A percentile compares a stretch with the other conserved stretches of the same genome.
phyloP scores from a whole-genome alignment of 2,888 invertebrate genomes.

The Drosophila putrida region DNA sequence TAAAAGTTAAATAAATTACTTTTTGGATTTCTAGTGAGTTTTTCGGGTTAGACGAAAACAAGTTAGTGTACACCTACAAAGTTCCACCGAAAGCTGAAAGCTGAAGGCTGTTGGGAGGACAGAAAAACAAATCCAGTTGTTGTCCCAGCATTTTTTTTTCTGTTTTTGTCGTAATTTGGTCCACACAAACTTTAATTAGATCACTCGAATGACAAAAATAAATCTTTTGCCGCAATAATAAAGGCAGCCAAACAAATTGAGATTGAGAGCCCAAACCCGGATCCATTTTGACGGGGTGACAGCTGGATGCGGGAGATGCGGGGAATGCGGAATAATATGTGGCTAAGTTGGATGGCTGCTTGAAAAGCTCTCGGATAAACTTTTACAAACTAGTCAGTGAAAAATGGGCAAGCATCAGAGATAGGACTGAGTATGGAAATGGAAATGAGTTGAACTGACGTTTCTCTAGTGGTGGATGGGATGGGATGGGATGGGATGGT shows the following conservation, averaged over 20 bases:
- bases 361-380: constrained; percentile 67
- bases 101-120: constrained; percentile 7
- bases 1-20: constrained; percentile 72
- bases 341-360: constrained; percentile 10
- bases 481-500: constrained; percentile 6
- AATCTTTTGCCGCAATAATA: constrained; percentile 77
- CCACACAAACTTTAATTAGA: constrained; percentile 74
- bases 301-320: background rate
- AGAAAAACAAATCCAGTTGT: constrained; percentile 35
- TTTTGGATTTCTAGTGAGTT: constrained; percentile 58
- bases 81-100: background rate
- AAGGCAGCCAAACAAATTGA: constrained; percentile 66
- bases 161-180: constrained; percentile 49
- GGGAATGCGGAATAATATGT: too few relatives aligned
- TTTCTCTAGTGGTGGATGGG: constrained; percentile 5
- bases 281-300: constrained; percentile 14
- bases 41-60: constrained; percentile 61
- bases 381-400: constrained; percentile 63
- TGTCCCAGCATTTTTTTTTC: constrained; percentile 2
- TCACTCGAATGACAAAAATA: constrained; percentile 74
- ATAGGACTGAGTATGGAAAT: constrained; percentile 58
- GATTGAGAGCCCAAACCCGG: constrained; percentile 39
- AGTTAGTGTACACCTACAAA: constrained; percentile 48
- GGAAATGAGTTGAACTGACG: constrained; percentile 72
- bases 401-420: constrained; percentile 65